A percentile compares a stretch with the other conserved stretches of the same genome.
Conservation (phyloP, 2,113 vertebrate species). For the Nanger granti region DNA sequence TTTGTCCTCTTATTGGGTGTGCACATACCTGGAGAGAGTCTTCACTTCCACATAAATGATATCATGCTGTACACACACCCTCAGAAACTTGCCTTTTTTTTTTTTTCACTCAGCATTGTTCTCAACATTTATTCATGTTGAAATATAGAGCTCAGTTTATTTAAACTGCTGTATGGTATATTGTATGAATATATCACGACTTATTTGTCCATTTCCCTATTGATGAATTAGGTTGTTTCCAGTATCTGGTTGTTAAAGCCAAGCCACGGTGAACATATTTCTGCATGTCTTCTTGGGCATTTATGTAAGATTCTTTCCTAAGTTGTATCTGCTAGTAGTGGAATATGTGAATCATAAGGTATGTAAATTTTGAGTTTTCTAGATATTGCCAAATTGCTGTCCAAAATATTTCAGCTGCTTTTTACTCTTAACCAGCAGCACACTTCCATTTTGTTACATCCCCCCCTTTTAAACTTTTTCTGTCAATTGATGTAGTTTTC, state of each 20-base stretch:
- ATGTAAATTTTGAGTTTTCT: not conserved
- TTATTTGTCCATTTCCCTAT: not conserved
- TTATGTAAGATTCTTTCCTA: not conserved
- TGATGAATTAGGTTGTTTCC: not conserved
- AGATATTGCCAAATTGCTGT: not conserved
- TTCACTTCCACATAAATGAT: not conserved
- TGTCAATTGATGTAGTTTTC: not conserved
- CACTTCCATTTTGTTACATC: not conserved
- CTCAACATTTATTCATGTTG: not conserved
- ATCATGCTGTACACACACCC: not conserved
- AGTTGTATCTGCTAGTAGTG: not conserved
- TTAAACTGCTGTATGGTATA: not conserved
- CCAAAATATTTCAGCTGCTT: not conserved
- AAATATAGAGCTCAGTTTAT: not conserved
- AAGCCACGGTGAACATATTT: not conserved
- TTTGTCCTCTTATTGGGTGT: not conserved
- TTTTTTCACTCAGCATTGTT: not conserved
- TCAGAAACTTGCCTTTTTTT: not conserved
- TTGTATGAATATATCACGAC: not conserved
- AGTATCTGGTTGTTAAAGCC: not conserved
- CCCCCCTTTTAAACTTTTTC: not conserved
- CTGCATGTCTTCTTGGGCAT: not conserved
- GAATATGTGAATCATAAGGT: not conserved
- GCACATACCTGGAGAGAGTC: not conserved
- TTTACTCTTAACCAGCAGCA: not conserved